Evolutionary conservation across 1,140 invertebrate genomes (phyloP), one percentile per base, ranked within the genome.

Genomic region (Chelonus insularis): DNA sequence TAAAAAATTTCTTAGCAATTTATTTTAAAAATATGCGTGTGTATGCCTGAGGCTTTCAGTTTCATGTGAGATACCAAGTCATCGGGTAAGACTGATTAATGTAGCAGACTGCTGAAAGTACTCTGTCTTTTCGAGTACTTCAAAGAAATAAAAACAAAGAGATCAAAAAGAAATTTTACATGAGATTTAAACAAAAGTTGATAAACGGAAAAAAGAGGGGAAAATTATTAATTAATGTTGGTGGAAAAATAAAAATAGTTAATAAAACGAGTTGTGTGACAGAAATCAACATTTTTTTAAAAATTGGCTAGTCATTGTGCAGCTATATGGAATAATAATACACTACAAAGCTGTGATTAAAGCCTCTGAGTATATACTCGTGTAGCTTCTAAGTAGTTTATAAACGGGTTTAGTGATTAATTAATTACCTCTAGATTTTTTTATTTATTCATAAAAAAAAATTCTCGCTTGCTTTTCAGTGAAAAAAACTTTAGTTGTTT

Each of bases 291-390:
- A 73, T 74, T 78, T 73, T 78, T 77, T 70, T 73, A 21, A 50
- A 37, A 72, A 74, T 74, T 69, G 72, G 78, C 78, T 80, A 78
- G 78, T 78, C 78, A 80, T 72, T 77, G 72, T 69, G 72, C 75
- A 76, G 76, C 75, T 78, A 71, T 73, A 73, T 63, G 69, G 72
- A 68, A 77, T 73, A 75, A 52, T 32, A 50, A 71, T 73, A 70
- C 74, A 76, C 72, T 73, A 79, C 72, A 69, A 75, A 73, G 72
- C 76, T 79, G 77, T 79, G 77, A 79, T 79, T 74, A 77, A 79
- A 79, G 74, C 74, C 76, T 77, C 74, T 67, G 68, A 73, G 76
- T 72, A 79, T 76, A 79, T 73, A 71, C 66, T 65, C 70, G 71
- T 72, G 75, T 73, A 75, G 70, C 70, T 74, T 70, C 69, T 76